Evolutionary conservation across 2,888 invertebrate species (phyloP).

Genomic region (Acanthopleura granulata): DNA sequence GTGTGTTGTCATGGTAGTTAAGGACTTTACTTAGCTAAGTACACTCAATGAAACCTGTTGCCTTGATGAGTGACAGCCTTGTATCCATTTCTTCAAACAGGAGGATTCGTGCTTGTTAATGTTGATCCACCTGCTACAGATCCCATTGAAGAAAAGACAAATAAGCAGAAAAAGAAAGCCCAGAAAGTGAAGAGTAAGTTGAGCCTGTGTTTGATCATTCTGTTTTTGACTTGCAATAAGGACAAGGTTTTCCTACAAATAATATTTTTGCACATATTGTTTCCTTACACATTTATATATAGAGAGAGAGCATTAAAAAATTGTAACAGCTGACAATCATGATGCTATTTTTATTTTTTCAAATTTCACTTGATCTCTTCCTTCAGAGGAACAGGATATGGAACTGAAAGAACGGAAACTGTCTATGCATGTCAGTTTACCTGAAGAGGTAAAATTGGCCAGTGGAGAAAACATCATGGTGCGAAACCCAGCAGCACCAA

Average conservation of each 20-base stretch:
- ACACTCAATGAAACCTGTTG: no score
- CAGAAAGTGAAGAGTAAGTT: not conserved
- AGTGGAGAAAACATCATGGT: constrained; percentile 30
- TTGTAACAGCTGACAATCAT: no score
- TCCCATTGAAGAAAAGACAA: constrained; percentile 17
- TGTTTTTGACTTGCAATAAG: no score
- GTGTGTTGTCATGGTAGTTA: no score
- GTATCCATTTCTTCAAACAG: constrained; percentile 1
- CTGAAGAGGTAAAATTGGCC: constrained; percentile 32
- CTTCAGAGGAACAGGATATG: not conserved
- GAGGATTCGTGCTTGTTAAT: constrained; percentile 39
- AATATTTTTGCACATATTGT: no score
- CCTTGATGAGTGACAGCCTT: no score
- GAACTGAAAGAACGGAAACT: constrained; percentile 32
- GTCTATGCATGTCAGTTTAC: constrained; percentile 46
- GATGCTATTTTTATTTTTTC: no score
- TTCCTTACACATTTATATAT: no score
- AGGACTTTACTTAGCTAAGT: no score
- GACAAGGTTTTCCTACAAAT: no score
- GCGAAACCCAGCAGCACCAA: constrained; percentile 38
- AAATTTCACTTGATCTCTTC: not conserved
- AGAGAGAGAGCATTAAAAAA: no score
- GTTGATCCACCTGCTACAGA: constrained; percentile 38
- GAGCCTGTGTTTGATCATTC: no score
- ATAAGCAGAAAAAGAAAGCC: constrained; percentile 25